A percentile compares a stretch with the other conserved stretches of the same genome.
phyloP scores from a whole-genome alignment of 1,140 invertebrate genomes.

The Archivesica marissinica region DNA sequence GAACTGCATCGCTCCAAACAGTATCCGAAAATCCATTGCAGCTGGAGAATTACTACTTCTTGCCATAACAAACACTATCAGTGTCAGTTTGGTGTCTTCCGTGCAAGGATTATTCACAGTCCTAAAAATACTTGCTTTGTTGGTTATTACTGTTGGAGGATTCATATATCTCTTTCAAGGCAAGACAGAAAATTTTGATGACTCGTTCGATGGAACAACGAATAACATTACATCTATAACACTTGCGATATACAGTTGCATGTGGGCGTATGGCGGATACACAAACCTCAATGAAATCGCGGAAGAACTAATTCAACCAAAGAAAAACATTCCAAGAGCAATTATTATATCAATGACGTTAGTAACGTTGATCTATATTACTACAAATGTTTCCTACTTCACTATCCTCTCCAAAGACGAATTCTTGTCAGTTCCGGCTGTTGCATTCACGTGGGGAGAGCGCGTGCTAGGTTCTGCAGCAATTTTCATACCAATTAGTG shows the following conservation, averaged over 20 bases:
- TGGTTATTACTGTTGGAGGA: constrained; percentile 24
- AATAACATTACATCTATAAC: constrained; percentile 2
- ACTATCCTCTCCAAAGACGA: constrained; percentile 8
- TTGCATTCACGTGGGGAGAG: constrained; percentile 32
- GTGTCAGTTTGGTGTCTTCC: constrained; percentile 20
- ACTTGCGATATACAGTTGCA: constrained; percentile 48
- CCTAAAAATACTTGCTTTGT: constrained; percentile 19
- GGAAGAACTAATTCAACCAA: constrained; percentile 38
- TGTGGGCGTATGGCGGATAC: constrained; percentile 41
- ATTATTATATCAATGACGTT: constrained; percentile 82
- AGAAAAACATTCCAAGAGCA: constrained; percentile 83
- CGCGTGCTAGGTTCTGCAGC: not conserved
- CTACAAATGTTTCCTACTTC: constrained; percentile 81
- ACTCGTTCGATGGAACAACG: constrained; percentile 17
- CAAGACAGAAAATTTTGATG: not conserved
- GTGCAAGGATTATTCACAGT: constrained; percentile 35
- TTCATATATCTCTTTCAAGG: constrained; percentile 27
- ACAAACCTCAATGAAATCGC: constrained; percentile 28
- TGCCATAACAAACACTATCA: constrained; percentile 55
- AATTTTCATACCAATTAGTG: constrained; percentile 17
- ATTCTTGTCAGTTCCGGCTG: constrained; percentile 22
- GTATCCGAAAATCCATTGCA: constrained; percentile 41
- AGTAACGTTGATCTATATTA: constrained; percentile 83
- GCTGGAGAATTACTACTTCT: constrained; percentile 3
- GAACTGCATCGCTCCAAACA: constrained; percentile 26